Percentiles rank a stretch among this genome's conserved stretches.
These are phyloP conservation scores for Rhinolophus ferrumequinum DNA, from an alignment of 2,113 vertebrate genomes.

Conservation along the genomic window DNA sequence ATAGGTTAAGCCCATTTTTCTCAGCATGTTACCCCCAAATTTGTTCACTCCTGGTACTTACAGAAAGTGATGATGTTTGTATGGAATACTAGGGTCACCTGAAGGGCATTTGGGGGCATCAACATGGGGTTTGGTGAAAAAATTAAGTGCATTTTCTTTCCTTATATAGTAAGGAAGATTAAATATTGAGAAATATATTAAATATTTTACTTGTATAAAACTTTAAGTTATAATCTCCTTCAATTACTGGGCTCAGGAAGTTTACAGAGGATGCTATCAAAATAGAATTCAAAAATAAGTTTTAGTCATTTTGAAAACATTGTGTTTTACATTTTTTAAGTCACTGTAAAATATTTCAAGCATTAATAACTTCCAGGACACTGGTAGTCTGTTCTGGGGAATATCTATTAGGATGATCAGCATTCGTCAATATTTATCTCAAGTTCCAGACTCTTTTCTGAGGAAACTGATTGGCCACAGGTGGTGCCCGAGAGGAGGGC, in stretches of 20 bases:
- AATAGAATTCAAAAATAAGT: background rate
- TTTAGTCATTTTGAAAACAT: background rate
- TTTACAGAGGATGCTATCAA: background rate
- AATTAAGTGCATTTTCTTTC: background rate
- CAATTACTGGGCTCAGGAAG: background rate
- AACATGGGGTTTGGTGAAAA: background rate
- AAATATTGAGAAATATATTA: background rate
- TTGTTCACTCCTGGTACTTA: background rate
- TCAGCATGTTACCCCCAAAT: background rate
- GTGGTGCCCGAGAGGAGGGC: background rate
- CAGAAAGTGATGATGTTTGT: background rate
- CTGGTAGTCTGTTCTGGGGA: background rate
- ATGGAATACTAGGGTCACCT: background rate
- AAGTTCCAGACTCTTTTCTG: background rate
- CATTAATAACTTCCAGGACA: background rate
- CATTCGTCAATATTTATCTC: background rate
- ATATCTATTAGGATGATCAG: background rate
- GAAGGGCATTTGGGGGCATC: background rate
- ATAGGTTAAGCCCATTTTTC: background rate
- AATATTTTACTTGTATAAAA: background rate
- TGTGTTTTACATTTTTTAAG: background rate
- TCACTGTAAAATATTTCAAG: background rate
- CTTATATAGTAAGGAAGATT: background rate
- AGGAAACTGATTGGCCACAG: background rate
- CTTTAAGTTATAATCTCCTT: background rate